These are phyloP conservation scores for Pyrrhosoma nymphula DNA, from an alignment of 2,888 invertebrate species.

Conservation along the genomic window DNA sequence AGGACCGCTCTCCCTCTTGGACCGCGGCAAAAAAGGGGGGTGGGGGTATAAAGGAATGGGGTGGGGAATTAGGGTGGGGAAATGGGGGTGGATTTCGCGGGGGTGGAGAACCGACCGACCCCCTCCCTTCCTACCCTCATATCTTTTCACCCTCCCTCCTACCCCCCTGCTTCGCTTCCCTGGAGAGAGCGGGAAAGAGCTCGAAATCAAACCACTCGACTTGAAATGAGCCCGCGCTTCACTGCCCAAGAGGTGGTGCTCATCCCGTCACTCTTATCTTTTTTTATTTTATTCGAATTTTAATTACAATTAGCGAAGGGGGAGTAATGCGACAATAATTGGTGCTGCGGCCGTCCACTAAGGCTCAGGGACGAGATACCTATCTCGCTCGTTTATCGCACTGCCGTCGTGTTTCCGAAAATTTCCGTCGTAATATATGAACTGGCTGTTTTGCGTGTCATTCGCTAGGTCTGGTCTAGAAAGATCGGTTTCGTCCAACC, in stretches of 20 bases:
- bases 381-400: neutral
- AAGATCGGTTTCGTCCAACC: no score
- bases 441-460: neutral
- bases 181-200: neutral
- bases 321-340: constrained; percentile 38
- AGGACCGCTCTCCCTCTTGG: neutral
- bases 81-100: neutral
- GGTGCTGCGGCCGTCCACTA: neutral
- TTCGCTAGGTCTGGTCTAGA: no score
- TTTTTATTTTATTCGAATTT: neutral
- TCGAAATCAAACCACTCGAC: constrained; percentile 60
- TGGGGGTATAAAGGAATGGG: neutral
- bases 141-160: no score
- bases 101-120: neutral
- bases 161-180: neutral
- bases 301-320: constrained; percentile 63
- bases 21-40: neutral
- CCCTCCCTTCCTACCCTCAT: neutral
- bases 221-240: constrained; percentile 48
- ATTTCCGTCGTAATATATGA: neutral
- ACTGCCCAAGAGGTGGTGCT: constrained; percentile 2
- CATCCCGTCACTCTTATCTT: neutral
- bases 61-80: no score
- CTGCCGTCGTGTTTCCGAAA: neutral
- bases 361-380: neutral